Conservation (phyloP, 2,888 invertebrate genomes). For the Cephus pygmeus region DNA sequence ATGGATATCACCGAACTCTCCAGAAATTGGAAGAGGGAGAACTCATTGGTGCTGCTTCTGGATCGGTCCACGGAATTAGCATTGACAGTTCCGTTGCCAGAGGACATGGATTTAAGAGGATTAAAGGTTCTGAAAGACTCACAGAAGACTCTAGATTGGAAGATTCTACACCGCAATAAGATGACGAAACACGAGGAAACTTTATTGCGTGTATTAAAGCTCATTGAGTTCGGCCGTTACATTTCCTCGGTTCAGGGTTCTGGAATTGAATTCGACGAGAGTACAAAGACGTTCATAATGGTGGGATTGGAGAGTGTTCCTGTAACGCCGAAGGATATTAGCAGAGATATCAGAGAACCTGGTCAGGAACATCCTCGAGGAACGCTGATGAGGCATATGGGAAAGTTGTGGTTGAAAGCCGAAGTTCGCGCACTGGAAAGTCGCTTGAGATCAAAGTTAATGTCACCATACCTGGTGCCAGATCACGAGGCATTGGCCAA, state of each 20-base stretch:
- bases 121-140: slow-evolving; percentile 76
- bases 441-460: slow-evolving; percentile 71
- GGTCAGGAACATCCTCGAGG: slow-evolving; percentile 61
- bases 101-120: slow-evolving; percentile 80
- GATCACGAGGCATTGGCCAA: slow-evolving; percentile 85
- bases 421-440: slow-evolving; percentile 89
- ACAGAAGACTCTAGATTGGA: slow-evolving; percentile 80
- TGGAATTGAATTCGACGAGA: slow-evolving; percentile 74
- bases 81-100: slow-evolving; percentile 75
- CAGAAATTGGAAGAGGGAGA: slow-evolving; percentile 40
- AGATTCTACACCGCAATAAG: slow-evolving; percentile 69
- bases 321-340: not conserved
- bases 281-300: slow-evolving; percentile 55
- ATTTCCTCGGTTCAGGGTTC: slow-evolving; percentile 75
- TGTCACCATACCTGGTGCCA: slow-evolving; percentile 89
- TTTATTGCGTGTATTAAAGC: slow-evolving; percentile 79
- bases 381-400: slow-evolving; percentile 84
- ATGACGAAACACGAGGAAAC: slow-evolving; percentile 76
- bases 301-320: slow-evolving; percentile 24
- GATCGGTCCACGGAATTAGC: slow-evolving; percentile 69
- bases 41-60: slow-evolving; percentile 54
- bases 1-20: slow-evolving; percentile 69
- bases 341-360: slow-evolving; percentile 27
- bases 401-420: slow-evolving; percentile 88
- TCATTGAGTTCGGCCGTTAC: slow-evolving; percentile 82